These are phyloP conservation scores for Seira musarum DNA, from an alignment of 2,888 invertebrate species.

Conservation along the genomic window DNA sequence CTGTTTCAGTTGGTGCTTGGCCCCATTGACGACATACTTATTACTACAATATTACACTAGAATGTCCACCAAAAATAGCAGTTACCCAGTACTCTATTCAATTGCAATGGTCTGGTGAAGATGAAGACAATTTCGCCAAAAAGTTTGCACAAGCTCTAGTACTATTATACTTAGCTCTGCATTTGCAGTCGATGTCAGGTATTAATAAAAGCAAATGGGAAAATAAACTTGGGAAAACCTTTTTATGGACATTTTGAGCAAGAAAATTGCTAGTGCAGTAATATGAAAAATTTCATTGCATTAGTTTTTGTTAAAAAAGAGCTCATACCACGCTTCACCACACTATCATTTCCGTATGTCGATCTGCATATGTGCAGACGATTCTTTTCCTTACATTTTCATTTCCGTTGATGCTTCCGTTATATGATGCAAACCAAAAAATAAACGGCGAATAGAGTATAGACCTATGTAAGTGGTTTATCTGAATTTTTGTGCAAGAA, in stretches of 20 bases:
- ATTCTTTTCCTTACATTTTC: not conserved
- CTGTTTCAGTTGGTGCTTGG: too few species aligned
- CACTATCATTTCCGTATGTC: constrained; percentile 20
- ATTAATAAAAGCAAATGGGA: not conserved
- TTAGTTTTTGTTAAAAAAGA: too few species aligned
- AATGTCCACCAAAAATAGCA: not conserved
- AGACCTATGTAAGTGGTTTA: too few species aligned
- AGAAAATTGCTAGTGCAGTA: not conserved
- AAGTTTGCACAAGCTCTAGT: not conserved
- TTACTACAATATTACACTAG: not conserved
- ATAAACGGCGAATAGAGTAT: too few species aligned
- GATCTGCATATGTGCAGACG: not conserved
- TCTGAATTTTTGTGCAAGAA: not conserved
- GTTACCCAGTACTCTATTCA: not conserved
- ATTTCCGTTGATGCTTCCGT: not conserved
- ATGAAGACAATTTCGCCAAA: not conserved
- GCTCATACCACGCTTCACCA: too few species aligned
- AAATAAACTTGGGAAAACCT: not conserved
- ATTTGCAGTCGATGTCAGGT: not conserved
- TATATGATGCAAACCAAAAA: not conserved
- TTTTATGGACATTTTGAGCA: not conserved
- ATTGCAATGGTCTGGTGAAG: not conserved
- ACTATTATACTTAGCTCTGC: not conserved
- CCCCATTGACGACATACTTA: not conserved
- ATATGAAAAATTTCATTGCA: too few species aligned